Percentiles rank a stretch among this genome's conserved stretches.
These are phyloP conservation scores for Tragelaphus buxtoni DNA, from an alignment of 2,113 vertebrate species.

Conservation along the genomic window DNA sequence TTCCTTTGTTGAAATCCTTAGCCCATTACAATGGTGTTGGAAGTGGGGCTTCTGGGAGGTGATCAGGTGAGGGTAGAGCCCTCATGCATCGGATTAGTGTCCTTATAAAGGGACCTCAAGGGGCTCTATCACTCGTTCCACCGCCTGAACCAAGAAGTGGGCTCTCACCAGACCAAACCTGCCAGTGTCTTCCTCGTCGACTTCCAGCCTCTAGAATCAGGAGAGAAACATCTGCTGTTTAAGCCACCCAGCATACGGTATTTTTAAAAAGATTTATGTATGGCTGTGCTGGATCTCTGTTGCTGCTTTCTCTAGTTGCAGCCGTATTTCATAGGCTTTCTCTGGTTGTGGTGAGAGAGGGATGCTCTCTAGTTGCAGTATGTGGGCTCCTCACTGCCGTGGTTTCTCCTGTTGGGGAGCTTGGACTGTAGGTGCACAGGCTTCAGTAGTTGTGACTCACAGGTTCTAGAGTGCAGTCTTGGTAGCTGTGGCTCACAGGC, in stretches of 20 bases:
- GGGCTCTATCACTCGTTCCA: neutral
- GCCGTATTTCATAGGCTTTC: neutral
- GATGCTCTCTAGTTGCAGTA: neutral
- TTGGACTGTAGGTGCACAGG: neutral
- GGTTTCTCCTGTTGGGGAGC: neutral
- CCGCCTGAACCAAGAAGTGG: neutral
- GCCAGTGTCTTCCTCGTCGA: neutral
- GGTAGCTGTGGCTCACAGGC: neutral
- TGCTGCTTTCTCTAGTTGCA: neutral
- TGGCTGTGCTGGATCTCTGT: neutral
- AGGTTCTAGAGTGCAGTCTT: neutral
- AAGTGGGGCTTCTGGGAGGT: neutral
- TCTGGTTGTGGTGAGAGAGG: neutral
- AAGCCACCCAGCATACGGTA: too few species aligned
- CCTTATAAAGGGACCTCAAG: neutral
- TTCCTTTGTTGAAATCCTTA: neutral
- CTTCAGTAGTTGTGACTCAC: neutral
- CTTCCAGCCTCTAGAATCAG: neutral
- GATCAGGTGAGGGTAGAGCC: neutral
- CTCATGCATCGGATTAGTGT: neutral
- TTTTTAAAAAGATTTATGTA: neutral
- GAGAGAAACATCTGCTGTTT: neutral
- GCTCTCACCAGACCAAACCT: neutral
- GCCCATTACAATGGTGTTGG: neutral
- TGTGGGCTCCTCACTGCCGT: neutral